Conservation (phyloP, 2,888 invertebrate genomes). For the Vandiemenella viatica region DNA sequence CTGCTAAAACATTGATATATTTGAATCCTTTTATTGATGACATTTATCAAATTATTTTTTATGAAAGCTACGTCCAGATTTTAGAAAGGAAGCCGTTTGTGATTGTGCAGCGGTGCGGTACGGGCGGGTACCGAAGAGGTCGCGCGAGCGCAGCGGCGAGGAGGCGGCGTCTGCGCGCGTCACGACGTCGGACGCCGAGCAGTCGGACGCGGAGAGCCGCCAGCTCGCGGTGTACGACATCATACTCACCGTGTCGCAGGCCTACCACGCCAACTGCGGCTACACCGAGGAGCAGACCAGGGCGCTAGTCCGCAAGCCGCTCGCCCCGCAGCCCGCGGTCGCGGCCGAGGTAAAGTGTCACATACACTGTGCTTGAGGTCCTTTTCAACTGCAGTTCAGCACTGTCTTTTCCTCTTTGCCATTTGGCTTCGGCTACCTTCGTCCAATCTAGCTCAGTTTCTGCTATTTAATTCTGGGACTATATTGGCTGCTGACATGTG, state of each 20-base stretch:
- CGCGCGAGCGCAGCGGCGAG: slow-evolving; percentile 58
- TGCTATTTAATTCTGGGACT: too few relatives aligned
- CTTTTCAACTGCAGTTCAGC: too few relatives aligned
- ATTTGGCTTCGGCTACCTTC: too few relatives aligned
- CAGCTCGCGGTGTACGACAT: slow-evolving; percentile 62
- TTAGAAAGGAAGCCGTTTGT: too few relatives aligned
- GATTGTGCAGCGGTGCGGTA: slow-evolving; percentile 72
- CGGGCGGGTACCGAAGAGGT: slow-evolving; percentile 88
- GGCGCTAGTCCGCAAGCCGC: slow-evolving; percentile 50
- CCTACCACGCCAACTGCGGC: slow-evolving; percentile 75
- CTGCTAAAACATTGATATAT: too few relatives aligned
- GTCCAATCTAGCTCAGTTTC: too few relatives aligned
- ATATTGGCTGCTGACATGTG: too few relatives aligned
- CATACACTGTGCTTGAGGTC: too few relatives aligned
- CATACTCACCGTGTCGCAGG: slow-evolving; percentile 62
- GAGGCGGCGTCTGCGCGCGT: slow-evolving; percentile 22
- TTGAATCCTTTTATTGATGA: too few relatives aligned
- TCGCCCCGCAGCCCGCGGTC: slow-evolving; percentile 33
- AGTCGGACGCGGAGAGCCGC: slow-evolving; percentile 35
- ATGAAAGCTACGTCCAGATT: too few relatives aligned
- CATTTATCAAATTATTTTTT: too few relatives aligned
- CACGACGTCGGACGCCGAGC: slow-evolving; percentile 29
- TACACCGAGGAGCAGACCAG: slow-evolving; percentile 74
- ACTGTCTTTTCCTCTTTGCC: too few relatives aligned
- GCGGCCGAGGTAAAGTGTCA: not conserved